Conservation (phyloP, 2,888 invertebrate genomes). For the Spialia ferax region DNA sequence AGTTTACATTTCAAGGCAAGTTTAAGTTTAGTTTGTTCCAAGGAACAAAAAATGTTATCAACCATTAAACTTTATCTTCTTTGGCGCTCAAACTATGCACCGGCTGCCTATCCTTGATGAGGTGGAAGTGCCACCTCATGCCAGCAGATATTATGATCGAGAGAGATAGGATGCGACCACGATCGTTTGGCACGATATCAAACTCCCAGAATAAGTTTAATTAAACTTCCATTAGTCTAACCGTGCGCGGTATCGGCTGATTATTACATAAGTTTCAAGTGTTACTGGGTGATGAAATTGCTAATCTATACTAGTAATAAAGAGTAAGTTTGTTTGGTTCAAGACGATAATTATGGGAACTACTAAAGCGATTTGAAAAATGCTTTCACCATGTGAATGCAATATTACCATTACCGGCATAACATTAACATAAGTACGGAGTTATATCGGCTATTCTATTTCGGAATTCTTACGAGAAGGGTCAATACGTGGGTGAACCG, state of each 20-base stretch:
- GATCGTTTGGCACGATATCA: slow-evolving; percentile 31
- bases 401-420: no score
- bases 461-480: no score
- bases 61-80: not conserved
- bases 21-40: no score
- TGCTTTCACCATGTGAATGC: no score
- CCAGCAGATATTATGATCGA: slow-evolving; percentile 30
- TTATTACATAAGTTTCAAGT: slow-evolving; percentile 21
- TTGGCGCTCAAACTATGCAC: not conserved
- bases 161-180: slow-evolving; percentile 14
- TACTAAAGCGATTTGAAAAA: not conserved
- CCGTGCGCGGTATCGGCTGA: slow-evolving; percentile 2
- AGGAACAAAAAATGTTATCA: no score
- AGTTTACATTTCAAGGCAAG: no score
- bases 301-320: no score
- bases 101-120: not conserved
- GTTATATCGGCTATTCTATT: no score
- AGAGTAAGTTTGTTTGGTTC: no score
- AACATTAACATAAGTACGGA: no score
- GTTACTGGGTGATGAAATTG: not conserved
- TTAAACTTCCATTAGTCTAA: slow-evolving; percentile 32
- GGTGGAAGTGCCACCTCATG: not conserved
- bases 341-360: not conserved
- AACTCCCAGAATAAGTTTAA: slow-evolving; percentile 27
- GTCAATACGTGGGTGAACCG: no score